A percentile compares a stretch with the other conserved stretches of the same genome.
Evolutionary conservation across 1,140 invertebrate species (phyloP).

Genomic region (Cydia pomonella): DNA sequence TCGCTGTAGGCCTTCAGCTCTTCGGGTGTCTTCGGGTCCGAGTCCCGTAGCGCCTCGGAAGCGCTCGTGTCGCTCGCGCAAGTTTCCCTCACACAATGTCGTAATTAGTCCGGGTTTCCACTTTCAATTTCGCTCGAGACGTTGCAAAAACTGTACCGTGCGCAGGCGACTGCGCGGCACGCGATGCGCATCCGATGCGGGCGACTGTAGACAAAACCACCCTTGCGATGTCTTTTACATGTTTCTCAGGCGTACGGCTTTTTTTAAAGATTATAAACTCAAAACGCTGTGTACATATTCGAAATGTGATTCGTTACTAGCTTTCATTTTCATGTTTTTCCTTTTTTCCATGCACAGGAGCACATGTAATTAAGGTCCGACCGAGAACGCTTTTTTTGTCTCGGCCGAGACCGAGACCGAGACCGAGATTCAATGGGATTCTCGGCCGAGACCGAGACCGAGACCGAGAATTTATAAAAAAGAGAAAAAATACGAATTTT

Average conservation of each 20-base stretch:
- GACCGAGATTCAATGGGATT: no score
- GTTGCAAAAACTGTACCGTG: constrained; percentile 38
- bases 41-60: constrained; percentile 43
- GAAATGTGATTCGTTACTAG: no score
- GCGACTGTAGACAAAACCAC: neutral
- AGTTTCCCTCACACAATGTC: constrained; percentile 70
- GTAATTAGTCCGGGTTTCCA: constrained; percentile 70
- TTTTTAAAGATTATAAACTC: no score
- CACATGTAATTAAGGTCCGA: no score
- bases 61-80: constrained; percentile 58
- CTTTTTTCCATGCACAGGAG: no score
- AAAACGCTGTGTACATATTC: no score
- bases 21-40: constrained; percentile 3
- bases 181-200: constrained; percentile 30
- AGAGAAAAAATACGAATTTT: no score
- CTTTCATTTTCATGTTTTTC: no score
- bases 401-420: no score
- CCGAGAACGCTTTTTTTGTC: no score
- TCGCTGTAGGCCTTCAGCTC: neutral
- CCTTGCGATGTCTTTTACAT: neutral
- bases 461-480: no score
- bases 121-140: constrained; percentile 70
- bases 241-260: neutral
- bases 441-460: no score
- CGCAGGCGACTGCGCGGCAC: constrained; percentile 47